Conservation (phyloP, 2,888 invertebrate genomes). For the Synanthedon myopaeformis region DNA sequence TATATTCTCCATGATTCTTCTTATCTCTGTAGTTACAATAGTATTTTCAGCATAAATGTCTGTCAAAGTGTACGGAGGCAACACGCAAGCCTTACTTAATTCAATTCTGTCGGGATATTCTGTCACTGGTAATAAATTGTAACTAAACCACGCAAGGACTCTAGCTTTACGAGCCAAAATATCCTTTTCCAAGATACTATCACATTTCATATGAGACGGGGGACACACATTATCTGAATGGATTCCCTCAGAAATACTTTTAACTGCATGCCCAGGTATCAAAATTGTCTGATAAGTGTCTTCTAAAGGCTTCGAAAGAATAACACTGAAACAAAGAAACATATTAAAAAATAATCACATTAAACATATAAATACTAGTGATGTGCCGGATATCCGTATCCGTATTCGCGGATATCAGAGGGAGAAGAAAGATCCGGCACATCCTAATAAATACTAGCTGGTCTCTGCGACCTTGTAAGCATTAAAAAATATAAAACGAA, state of each 20-base stretch:
- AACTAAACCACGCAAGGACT: constrained; percentile 42
- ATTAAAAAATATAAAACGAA: too few relatives aligned
- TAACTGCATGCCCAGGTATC: constrained; percentile 47
- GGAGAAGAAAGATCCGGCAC: too few relatives aligned
- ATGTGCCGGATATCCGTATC: too few relatives aligned
- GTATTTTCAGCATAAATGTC: constrained; percentile 50
- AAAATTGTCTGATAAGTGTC: constrained; percentile 27
- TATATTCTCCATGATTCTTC: constrained; percentile 41
- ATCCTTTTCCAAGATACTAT: constrained; percentile 13
- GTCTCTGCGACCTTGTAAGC: too few relatives aligned
- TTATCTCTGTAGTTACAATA: constrained; percentile 41
- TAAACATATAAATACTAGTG: background rate
- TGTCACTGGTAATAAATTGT: constrained; percentile 36
- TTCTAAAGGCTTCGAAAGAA: constrained; percentile 31
- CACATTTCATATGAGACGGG: constrained; percentile 15
- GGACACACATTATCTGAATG: constrained; percentile 13
- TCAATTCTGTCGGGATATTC: constrained; percentile 38
- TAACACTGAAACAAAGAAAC: constrained; percentile 32
- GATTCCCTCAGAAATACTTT: constrained; percentile 20
- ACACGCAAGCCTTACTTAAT: constrained; percentile 36
- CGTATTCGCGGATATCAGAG: too few relatives aligned
- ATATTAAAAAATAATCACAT: too few relatives aligned
- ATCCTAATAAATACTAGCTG: background rate
- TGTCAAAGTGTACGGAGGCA: constrained; percentile 38
- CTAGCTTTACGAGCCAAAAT: constrained; percentile 25